Base-by-base conservation (phyloP, 1,140 invertebrate species). In the Glossosoma conforme region DNA sequence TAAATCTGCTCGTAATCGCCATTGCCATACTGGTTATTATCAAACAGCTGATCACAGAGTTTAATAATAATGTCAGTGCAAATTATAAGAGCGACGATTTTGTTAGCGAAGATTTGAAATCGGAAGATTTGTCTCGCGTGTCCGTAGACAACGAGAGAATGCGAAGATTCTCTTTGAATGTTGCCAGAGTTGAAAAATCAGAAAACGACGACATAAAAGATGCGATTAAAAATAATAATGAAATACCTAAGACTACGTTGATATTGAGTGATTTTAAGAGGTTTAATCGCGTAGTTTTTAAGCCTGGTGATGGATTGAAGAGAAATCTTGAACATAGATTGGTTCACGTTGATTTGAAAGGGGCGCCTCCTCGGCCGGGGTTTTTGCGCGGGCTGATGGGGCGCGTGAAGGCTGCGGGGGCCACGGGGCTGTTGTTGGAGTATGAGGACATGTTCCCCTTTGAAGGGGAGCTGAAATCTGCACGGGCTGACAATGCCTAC, bases 381-480 rank as follows among this genome's bases (percentile, higher is more conserved):
- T 75, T 72, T 65, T 79, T 90, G 24, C 80, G 81, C 60, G 77
- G 84, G 42, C 54, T 95, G 0, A 79, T 97, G 38, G 83, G 83
- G 2, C 69, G 91, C 46, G 62, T 97, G 0, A 83, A 83, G 60
- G 76, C 78, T 36, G 65, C 91, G 60, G 91, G 86, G 14, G 90
- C 89, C 1, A 97, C 89, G 35, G 93, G 91, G 1, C 68, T 97
- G 18, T 72, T 97, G 1, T 70, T 97, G 43, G 96, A 98, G 69
- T 98, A 97, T 74, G 96, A 98, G 74, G 96, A 99, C 61, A 97
- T 95, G 89, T 98, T 98, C 70, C 95, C 95, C 0, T 98, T 88
- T 68, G 75, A 72, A 17, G 89, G 83, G 1, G 65, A 69, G 0
- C 65, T 98, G 2, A 69, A 66, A 44, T 67, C 76, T 40, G 69